phyloP scores from a whole-genome alignment of 2,797 vertebrate genomes.

The Saguinus oedipus region DNA sequence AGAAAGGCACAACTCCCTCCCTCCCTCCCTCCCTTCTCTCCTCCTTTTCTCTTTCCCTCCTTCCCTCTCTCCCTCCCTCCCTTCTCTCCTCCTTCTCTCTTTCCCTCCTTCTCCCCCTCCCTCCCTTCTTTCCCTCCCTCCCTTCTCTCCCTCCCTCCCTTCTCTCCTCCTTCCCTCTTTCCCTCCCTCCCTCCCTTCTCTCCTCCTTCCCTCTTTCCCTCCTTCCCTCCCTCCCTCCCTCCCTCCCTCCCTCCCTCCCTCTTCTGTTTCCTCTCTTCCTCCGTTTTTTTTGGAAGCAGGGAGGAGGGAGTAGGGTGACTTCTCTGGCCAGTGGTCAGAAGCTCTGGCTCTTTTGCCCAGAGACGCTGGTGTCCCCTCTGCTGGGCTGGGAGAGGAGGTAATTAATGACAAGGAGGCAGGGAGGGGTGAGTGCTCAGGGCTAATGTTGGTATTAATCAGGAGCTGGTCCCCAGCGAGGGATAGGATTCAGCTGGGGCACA shows the following conservation, averaged over 20 bases:
- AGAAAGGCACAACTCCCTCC: background rate
- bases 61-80: no score
- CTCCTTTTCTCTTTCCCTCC: background rate
- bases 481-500: constrained; percentile 36
- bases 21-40: no score
- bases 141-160: no score
- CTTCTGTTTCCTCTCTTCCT: background rate
- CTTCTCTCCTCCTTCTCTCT: no score
- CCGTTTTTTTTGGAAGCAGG: background rate
- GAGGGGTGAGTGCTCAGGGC: constrained; percentile 60
- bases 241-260: background rate
- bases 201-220: background rate
- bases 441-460: constrained; percentile 78
- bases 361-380: constrained; percentile 41
- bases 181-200: no score
- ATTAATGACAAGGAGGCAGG: constrained; percentile 67
- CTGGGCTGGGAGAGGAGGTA: constrained; percentile 59
- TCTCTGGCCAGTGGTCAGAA: background rate
- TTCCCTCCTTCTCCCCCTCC: no score
- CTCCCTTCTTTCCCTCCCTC: no score
- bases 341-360: background rate
- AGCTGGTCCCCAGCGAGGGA: constrained; percentile 68
- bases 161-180: no score
- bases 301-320: background rate
- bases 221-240: background rate